phyloP scores from a whole-genome alignment of 2,113 vertebrate genomes.

The Amblyornis subalaris region DNA sequence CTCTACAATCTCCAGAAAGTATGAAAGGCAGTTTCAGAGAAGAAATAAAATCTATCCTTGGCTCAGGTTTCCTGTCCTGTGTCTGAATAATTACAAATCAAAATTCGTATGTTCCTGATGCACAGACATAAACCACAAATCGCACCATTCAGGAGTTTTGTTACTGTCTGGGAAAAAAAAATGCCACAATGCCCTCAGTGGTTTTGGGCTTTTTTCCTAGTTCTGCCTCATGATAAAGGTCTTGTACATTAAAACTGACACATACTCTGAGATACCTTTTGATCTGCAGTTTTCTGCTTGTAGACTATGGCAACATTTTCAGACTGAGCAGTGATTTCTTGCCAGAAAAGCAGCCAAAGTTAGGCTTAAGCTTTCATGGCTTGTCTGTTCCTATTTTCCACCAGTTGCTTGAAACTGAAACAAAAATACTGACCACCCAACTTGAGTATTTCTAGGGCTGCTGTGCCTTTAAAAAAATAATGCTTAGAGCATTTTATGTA shows the following conservation, averaged over 20 bases:
- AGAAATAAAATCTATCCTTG: neutral
- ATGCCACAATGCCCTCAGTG: neutral
- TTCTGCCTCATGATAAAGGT: neutral
- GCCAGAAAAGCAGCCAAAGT: conserved; percentile 34
- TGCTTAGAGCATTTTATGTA: neutral
- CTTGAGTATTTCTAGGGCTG: conserved; percentile 3
- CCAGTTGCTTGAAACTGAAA: neutral
- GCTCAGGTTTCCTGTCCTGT: neutral
- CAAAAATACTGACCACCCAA: conserved; percentile 43
- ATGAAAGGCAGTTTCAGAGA: neutral
- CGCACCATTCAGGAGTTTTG: neutral
- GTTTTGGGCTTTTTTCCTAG: neutral
- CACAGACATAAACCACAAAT: neutral
- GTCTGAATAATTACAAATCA: neutral
- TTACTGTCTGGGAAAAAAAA: neutral
- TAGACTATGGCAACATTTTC: neutral
- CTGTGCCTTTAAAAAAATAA: conserved; percentile 1
- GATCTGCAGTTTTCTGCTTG: neutral
- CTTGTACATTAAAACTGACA: neutral
- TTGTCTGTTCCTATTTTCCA: conserved; percentile 36
- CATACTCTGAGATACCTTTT: neutral
- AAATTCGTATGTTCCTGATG: neutral
- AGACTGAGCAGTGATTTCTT: neutral
- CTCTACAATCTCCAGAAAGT: neutral
- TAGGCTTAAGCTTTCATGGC: conserved; percentile 18